Conservation (phyloP, 2,113 vertebrate species). For the Chitala chitala region DNA sequence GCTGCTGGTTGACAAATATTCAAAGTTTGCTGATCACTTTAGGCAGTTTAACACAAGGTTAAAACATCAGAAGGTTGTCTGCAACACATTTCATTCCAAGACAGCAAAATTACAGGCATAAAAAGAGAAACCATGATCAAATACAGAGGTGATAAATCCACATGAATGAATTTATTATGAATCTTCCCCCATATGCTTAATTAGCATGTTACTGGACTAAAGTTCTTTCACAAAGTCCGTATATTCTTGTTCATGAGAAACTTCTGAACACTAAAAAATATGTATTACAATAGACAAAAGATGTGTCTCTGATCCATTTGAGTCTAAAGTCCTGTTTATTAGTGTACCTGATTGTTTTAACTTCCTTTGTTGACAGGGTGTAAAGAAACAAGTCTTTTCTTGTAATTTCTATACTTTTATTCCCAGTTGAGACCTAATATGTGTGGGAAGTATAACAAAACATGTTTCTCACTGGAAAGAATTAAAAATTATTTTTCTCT, state of each 20-base stretch:
- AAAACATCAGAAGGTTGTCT: conserved; percentile 28
- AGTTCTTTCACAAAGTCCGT: conserved; percentile 8
- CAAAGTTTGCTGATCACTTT: conserved; percentile 45
- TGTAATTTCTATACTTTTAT: conserved; percentile 4
- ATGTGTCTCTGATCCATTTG: background rate
- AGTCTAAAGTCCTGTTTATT: background rate
- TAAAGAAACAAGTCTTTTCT: background rate
- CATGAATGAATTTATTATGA: conserved; percentile 32
- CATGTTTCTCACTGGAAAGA: background rate
- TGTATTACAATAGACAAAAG: background rate
- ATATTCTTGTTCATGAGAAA: background rate
- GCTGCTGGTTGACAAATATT: conserved; percentile 52
- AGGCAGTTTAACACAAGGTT: conserved; percentile 48
- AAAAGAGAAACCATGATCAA: conserved; percentile 21
- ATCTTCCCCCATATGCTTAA: conserved; percentile 18
- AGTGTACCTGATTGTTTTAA: conserved; percentile 10
- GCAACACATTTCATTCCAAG: too few species aligned
- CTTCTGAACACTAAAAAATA: background rate
- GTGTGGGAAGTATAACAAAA: background rate
- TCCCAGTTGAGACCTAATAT: background rate
- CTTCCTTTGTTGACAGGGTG: conserved; percentile 17
- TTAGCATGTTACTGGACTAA: background rate
- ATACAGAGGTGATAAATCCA: conserved; percentile 8
- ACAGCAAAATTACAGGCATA: too few species aligned
- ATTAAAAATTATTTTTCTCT: too few species aligned